Evolutionary conservation across 1,140 invertebrate species (phyloP), one percentile per base, ranked within the genome.

Genomic region (Eueides isabella): DNA sequence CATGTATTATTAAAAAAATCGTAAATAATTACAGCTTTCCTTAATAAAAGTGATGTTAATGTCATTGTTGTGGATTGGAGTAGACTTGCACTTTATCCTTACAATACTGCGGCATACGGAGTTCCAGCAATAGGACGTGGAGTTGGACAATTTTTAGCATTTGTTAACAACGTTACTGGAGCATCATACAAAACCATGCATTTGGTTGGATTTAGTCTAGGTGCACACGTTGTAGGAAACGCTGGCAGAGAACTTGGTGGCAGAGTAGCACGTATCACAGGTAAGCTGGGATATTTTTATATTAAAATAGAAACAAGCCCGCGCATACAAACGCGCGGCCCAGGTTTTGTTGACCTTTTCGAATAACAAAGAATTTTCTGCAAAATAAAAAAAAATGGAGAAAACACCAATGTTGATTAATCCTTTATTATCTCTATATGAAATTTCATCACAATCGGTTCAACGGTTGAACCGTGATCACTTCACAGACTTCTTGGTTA

Each of bases 161-260:
- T 72, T 67, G 72, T 95, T 1, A 79, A 83, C 48, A 19, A 14
- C 5, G 75, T 77, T 0, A 83, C 82, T 38, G 83, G 84, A 23
- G 79, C 83, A 6, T 75, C 77, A 0, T 85, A 81, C 61, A 90
- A 94, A 23, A 93, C 94, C 72, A 94, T 97, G 71, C 98, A 99
- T 85, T 80, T 99, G 48, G 97, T 99, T 79, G 98, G 98, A 0
- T 98, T 98, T 89, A 96, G 96, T 74, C 89, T 97, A 68, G 98
- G 98, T 0, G 97, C 97, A 2, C 98, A 99, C 84, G 95, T 98
- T 0, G 97, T 97, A 0, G 98, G 98, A 1, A 98, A 98, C 83
- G 96, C 97, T 61, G 90, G 91, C 4, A 81, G 85, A 28, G 75
- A 82, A 14, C 31, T 84, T 0, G 76, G 81, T 23, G 86, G 88